Evolutionary conservation across 2,888 invertebrate genomes (phyloP), one percentile per base, ranked within the genome.

Genomic region (Sturmia bella): DNA sequence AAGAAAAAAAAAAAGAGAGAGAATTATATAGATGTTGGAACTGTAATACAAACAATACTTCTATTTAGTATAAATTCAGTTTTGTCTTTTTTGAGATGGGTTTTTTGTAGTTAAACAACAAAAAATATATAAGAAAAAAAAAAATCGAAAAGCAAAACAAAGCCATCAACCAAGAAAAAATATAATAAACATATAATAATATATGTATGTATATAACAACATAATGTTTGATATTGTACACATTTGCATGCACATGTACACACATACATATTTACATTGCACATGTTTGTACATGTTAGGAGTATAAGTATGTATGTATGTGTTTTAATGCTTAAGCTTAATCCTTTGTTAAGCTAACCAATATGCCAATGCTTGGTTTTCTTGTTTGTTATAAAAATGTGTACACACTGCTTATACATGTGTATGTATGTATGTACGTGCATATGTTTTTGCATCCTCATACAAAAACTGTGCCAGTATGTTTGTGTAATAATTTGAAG

Each of bases 271-370:
- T 9, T 9, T 32, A 3, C 32, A 7, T 9, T 32, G 32, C 9
- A 32, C 7, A 6, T 32, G 7, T 7, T 9, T 32, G 32, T 32
- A 1, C 32, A 32, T 6, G n/a, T n/a, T n/a, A n/a, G n/a, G n/a
- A n/a, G 32, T 9, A 32, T 32, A 6, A 3, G 6, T 27, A 27
- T 3, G 6, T 6, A 27, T 27, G 27, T 27, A 32, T 69, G 56
- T 69, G 74, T 69, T 80, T 69, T 74, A 80, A 69, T 74, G 57
- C 80, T 80, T 80, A 80, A 74, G 50, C 63, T 69, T 64, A 80
- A 80, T 74, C 69, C 63, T 39, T 69, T 63, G 80, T 63, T 64
- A 75, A 80, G 74, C 63, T 48, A 63, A 56, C 61, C 77, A 70
- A 70, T 77, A 70, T 56, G 27, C 63, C 68, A 76, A 76, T 52